Evolutionary conservation across 2,113 vertebrate genomes (phyloP), one percentile per base, ranked within the genome.

Genomic region (Brienomyrus longianalis): DNA sequence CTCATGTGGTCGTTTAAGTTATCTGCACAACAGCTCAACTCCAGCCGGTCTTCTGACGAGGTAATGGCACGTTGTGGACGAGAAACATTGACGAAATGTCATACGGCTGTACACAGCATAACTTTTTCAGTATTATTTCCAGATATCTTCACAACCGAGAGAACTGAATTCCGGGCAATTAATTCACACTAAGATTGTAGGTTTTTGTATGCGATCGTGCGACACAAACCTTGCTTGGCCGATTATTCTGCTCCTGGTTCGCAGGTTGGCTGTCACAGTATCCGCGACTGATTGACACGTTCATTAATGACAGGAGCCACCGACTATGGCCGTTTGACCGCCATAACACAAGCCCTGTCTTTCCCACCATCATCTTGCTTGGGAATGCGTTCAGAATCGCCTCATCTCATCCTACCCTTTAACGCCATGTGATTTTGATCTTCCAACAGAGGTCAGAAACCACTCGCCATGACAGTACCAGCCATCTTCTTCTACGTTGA

Each of bases 211-310:
- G 43, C 45, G 39, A 9, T 23, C 3, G 19, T n/a, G 8, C 27
- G 43, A 54, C 0, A 89, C 93, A 13, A 43, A 95, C 95, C 95
- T 94, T 90, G 5, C 87, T 9, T 0, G 13, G 4, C 19, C 19
- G 84, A 6, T 88, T 59, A 0, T 23, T 66, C 39, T 91, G 89
- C 19, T 50, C 2, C 89, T 13, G 19, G 90, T 19, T 89, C 51
- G 83, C 45, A 48, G 23, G 45, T 48, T 77, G 91, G 31, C 51
- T 51, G 59, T 92, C 83, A 83, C 90, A 88, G 89, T 91, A 92
- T 13, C 27, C 83, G n/a, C 90, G 90, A 15, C 88, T 62, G 85
- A 5, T 35, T 3, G 89, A 89, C 15, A 89, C 23, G 1, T 52
- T 27, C 23, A 17, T 80, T 19, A 90, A 59, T 0, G 47, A 70